Conservation (phyloP, 2,797 vertebrate genomes). For the Spinus pinus region DNA sequence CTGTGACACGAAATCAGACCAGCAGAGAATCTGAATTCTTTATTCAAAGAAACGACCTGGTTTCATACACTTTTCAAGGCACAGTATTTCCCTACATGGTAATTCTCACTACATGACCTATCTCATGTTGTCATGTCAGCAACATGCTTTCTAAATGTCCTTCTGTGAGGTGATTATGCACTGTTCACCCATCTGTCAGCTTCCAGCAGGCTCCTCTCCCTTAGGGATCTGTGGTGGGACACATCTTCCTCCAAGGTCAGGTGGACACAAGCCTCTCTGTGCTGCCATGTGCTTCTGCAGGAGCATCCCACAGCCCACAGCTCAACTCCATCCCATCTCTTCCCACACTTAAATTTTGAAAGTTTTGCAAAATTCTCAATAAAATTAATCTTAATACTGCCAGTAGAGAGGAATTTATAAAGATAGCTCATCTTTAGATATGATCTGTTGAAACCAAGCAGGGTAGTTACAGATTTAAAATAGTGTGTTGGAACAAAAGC, state of each 20-base stretch:
- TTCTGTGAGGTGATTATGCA: accelerated
- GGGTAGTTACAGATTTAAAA: neutral
- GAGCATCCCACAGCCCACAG: accelerated
- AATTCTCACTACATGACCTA: neutral
- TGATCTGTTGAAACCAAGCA: neutral
- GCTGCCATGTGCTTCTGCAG: neutral
- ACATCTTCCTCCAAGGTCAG: neutral
- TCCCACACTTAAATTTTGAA: neutral
- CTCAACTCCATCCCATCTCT: neutral
- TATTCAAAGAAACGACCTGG: neutral
- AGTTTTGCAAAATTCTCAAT: neutral
- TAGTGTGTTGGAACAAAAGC: neutral
- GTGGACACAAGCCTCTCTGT: neutral
- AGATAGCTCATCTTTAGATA: neutral
- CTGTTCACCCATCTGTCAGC: neutral
- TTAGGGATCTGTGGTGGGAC: accelerated
- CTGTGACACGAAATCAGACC: accelerated
- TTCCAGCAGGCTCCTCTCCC: neutral
- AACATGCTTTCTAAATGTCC: accelerated
- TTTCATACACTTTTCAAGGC: neutral
- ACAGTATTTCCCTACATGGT: neutral
- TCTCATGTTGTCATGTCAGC: neutral
- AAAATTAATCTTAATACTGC: neutral
- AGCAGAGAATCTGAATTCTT: neutral
- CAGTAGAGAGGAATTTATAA: neutral